Conservation (phyloP, 2,888 invertebrate genomes). For the Stomorhina lunata region DNA sequence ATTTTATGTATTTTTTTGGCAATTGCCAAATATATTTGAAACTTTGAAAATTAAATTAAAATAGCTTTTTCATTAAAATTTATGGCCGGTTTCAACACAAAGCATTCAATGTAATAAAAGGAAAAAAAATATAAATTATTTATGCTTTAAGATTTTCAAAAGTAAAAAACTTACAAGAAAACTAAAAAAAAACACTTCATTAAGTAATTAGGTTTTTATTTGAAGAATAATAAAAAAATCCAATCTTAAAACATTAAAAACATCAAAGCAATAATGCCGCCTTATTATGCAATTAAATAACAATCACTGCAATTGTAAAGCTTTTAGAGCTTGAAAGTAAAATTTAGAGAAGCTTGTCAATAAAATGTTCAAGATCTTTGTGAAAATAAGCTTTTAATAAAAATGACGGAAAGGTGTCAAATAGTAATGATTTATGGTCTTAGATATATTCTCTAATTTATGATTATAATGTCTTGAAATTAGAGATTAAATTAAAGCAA, state of each 20-base stretch:
- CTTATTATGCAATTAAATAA: slow-evolving; percentile 59
- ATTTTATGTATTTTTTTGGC: slow-evolving; percentile 30
- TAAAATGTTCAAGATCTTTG: no score
- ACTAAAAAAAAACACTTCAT: background rate
- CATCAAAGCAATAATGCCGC: slow-evolving; percentile 44
- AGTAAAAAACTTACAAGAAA: background rate
- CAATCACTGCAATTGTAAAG: slow-evolving; percentile 46
- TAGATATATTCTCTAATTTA: no score
- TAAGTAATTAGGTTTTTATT: background rate
- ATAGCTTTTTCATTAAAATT: background rate
- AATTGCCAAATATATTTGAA: slow-evolving; percentile 2
- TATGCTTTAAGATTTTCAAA: no score
- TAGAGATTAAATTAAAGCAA: no score
- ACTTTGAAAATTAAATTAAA: slow-evolving; percentile 23
- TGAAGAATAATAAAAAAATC: no score
- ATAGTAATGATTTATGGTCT: no score
- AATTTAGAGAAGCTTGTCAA: background rate
- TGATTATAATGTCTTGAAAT: no score
- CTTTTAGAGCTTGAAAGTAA: background rate
- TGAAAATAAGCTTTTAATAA: no score
- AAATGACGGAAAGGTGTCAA: no score
- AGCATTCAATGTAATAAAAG: background rate
- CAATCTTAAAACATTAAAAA: slow-evolving; percentile 39
- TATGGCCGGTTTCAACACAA: background rate
- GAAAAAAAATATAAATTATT: no score